Base-by-base conservation (phyloP, 2,888 invertebrate species). In the Norana najaformis region DNA sequence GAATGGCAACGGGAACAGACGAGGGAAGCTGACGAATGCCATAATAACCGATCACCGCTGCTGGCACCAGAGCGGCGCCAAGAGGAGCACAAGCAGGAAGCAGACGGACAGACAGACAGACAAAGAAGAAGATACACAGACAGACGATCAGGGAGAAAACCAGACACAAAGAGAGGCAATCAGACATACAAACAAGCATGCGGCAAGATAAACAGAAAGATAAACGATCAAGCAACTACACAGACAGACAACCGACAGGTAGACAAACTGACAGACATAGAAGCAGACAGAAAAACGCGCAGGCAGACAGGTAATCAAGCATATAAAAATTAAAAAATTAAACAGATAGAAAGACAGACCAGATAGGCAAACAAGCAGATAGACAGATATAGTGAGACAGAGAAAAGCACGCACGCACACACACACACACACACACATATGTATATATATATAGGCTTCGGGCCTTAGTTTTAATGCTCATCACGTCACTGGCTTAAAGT, bases 401-500 rank as follows among this genome's bases (percentile, higher is more conserved):
- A n/a, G n/a, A n/a, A n/a, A 69, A 69, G 69, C 41, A 69, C 0
- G 16, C 69, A 69, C 69, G n/a, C 13, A 69, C n/a, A 69, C n/a
- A 69, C n/a, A 69, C n/a, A n/a, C 5, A 69, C n/a, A 69, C n/a
- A 69, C n/a, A 69, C n/a, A 69, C n/a, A n/a, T 69, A 69, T 69
- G n/a, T 69, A n/a, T 69, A 11, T 39, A 69, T 69, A 69, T 69
- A 30, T 30, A 53, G 8, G 16, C 3, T 5, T 16, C 16, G 69
- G 85, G 5, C 18, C 14, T 36, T 85, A 30, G 36, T 85, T 85
- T 37, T 85, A 37, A 85, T 37, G 35, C 85, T 37, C 85, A 85
- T 85, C 85, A 85, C 85, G 85, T 85, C 85, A 85, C 37, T 37
- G 36, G 37, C 85, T 85, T 35, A 85, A 85, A 85, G 85, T 37